These are phyloP conservation scores for Chamaea fasciata DNA, from an alignment of 2,113 vertebrate genomes.

Conservation along the genomic window DNA sequence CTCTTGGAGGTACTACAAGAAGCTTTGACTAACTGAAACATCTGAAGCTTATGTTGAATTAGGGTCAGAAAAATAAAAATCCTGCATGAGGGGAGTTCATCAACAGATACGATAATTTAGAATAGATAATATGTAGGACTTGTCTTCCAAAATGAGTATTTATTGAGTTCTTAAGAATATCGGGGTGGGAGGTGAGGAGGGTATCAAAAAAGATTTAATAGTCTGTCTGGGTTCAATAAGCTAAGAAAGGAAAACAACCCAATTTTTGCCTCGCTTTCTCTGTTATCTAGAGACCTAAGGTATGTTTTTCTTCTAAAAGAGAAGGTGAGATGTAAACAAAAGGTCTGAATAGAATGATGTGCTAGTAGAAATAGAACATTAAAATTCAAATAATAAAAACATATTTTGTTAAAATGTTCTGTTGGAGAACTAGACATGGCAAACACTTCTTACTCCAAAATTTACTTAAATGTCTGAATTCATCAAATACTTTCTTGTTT, in stretches of 20 bases:
- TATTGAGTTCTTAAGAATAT: not conserved
- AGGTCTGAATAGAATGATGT: not conserved
- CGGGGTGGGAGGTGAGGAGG: fast-evolving
- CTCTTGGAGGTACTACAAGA: not conserved
- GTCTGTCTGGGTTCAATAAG: not conserved
- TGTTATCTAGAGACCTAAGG: not conserved
- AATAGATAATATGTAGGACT: not conserved
- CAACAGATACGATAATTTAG: not conserved
- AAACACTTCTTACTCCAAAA: not conserved
- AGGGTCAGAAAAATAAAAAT: not conserved
- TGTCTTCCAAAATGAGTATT: not conserved
- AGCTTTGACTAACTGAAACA: not conserved
- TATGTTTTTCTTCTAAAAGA: not conserved
- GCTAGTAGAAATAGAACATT: not conserved
- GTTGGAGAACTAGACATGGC: not conserved
- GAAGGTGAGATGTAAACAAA: not conserved
- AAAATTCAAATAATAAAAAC: not conserved
- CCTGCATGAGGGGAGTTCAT: not conserved
- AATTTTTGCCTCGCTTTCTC: not conserved
- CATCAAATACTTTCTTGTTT: not conserved
- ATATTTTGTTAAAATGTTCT: not conserved
- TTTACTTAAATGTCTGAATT: not conserved
- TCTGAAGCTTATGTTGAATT: not conserved
- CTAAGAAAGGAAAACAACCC: not conserved
- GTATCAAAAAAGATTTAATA: not conserved